Evolutionary conservation across 2,888 invertebrate genomes (phyloP), one percentile per base, ranked within the genome.

Genomic region (Anoplius nigerrimus): DNA sequence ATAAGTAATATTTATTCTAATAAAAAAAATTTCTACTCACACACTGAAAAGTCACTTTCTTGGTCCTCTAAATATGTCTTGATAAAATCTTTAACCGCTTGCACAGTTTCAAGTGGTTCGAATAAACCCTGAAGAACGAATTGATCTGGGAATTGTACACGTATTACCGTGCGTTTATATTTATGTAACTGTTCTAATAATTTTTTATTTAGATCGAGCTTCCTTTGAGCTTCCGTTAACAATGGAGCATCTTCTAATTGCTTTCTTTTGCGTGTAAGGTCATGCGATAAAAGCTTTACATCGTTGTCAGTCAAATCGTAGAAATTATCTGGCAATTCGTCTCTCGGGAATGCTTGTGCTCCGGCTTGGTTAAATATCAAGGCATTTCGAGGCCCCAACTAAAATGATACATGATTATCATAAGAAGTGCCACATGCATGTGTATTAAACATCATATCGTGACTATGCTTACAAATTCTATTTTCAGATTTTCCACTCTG

Each of bases 61-160:
- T 93, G 90, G 81, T 94, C 90, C 46, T 91, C 90, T 27, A 98
- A 89, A 88, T 94, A 94, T 58, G 91, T 91, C 81, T 91, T 92
- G 0, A 97, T 92, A 90, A 97, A 97, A 62, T 93, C 91, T 66
- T 91, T 91, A 3, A 98, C 91, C 70, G 92, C 91, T 78, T 91
- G 89, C 42, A 97, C 90, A 3, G 92, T 94, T 86, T 97, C 95
- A 13, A 91, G 90, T 0, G 97, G 95, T 74, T 91, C 90, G 84
- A 98, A 98, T 48, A 94, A 91, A 13, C 95, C 97, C 89, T 98
- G 98, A 22, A 98, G 90, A 48, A 97, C 95, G 53, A 94, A 91
- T 61, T 94, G 92, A 89, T 97, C 94, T 2, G 97, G 97, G 88
- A 98, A 98, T 85, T 95, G 94, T 72, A 98, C 90, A 63, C 98